Evolutionary conservation across 64 coral and sea anemone species (phyloP), one percentile per base, ranked within the genome.

Genomic region (Anthopleura sola): DNA sequence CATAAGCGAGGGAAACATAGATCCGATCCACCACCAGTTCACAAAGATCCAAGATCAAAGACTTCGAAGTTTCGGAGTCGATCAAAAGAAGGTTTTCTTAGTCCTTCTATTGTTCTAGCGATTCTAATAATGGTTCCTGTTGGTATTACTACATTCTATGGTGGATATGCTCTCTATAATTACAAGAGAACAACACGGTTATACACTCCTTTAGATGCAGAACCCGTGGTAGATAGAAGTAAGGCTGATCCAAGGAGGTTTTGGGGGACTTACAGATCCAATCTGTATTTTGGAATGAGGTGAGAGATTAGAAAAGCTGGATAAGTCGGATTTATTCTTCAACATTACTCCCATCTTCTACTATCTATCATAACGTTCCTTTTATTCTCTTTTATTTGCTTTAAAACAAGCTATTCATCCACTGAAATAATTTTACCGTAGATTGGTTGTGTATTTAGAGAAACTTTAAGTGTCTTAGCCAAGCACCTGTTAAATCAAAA

Each of bases 251-350:
- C 85, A 16, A 92, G 78, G 58, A 88, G 95, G 2, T 95, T 99
- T 57, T 99, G 97, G 97, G 97, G 97, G 60, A 90, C 90, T 9
- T 99, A 99, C 66, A 83, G 97, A 20, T 94, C 97, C 18, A 99
- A 99, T 75, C 39, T 99, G 39, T 99, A 99, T 78, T 94, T 99
- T 75, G 97, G 97, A 26, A 66, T 99, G 33, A 81, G 90, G 94
- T 96, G 56, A 82, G 86, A 19, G 55, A 51, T 3, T 48, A 36
- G 36, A 48, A 21, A 47, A 26, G n/a, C n/a, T n/a, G n/a, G n/a
- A n/a, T n/a, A n/a, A n/a, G n/a, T n/a, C n/a, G n/a, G n/a, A n/a
- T n/a, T n/a, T n/a, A n/a, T n/a, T n/a, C n/a, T n/a, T n/a, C n/a
- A n/a, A n/a, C n/a, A n/a, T n/a, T n/a, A n/a, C n/a, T n/a, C n/a